Percentiles rank a stretch among this genome's conserved stretches.
Evolutionary conservation across 2,797 vertebrate species (phyloP).

Genomic region (Gorsachius magnificus): DNA sequence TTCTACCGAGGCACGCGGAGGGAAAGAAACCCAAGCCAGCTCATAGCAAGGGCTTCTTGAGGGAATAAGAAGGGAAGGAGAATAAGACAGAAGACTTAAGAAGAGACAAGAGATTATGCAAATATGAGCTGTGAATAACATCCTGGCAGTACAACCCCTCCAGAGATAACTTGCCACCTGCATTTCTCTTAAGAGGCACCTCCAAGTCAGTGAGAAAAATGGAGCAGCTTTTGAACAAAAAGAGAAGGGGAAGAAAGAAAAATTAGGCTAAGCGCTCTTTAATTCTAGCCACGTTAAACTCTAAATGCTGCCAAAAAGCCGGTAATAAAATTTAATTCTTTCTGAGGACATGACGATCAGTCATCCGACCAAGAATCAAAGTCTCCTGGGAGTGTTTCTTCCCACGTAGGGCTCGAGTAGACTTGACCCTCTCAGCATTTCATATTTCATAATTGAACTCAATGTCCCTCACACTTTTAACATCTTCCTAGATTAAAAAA

Average conservation of each 20-base stretch:
- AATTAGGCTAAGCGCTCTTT: constrained; percentile 7
- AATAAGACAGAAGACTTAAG: constrained; percentile 54
- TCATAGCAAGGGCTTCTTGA: neutral
- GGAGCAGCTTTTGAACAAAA: constrained; percentile 28
- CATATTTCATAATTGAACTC: constrained; percentile 64
- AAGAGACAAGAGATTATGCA: constrained; percentile 71
- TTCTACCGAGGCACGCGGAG: constrained; percentile 52
- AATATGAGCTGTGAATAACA: constrained; percentile 58
- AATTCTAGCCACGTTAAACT: constrained; percentile 53
- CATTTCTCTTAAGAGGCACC: constrained; percentile 11
- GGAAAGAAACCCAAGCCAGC: neutral
- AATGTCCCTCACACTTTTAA: constrained; percentile 49
- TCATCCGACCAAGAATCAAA: constrained; percentile 46
- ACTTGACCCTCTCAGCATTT: constrained; percentile 58
- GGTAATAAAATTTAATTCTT: constrained; percentile 63
- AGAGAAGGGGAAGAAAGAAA: constrained; percentile 9
- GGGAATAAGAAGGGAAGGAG: constrained; percentile 4
- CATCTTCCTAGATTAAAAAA: constrained; percentile 48
- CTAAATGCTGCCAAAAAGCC: constrained; percentile 52
- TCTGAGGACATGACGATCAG: constrained; percentile 50
- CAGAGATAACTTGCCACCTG: constrained; percentile 56
- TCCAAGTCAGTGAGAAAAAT: constrained; percentile 23
- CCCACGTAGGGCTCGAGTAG: neutral
- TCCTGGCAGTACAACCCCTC: constrained; percentile 18
- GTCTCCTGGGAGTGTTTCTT: constrained; percentile 46